Conservation (phyloP, 1,140 invertebrate species). For the Heliconius nattereri region DNA sequence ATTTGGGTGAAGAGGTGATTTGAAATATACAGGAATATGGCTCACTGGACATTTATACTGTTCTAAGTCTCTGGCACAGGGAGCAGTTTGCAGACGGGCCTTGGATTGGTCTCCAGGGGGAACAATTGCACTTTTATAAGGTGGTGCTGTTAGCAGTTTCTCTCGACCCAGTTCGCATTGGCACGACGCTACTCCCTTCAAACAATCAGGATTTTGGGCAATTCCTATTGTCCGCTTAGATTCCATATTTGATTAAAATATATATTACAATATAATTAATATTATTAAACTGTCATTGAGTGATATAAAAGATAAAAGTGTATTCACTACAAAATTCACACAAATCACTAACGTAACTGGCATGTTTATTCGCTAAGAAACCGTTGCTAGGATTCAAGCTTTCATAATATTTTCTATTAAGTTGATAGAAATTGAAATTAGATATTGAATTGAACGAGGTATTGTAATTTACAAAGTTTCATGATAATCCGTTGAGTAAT, state of each 20-base stretch:
- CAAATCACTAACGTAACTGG: slow-evolving; percentile 20
- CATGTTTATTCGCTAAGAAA: slow-evolving; percentile 46
- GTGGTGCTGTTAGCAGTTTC: slow-evolving; percentile 71
- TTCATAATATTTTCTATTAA: background rate
- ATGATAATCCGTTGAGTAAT: no score
- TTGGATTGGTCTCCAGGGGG: slow-evolving; percentile 50
- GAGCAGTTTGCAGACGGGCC: slow-evolving; percentile 62
- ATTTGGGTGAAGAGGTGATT: slow-evolving; percentile 63
- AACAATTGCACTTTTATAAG: slow-evolving; percentile 51
- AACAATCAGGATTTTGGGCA: slow-evolving; percentile 51
- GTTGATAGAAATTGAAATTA: background rate
- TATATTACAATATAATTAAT: background rate
- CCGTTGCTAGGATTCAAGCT: slow-evolving; percentile 52
- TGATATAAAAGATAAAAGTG: slow-evolving; percentile 6
- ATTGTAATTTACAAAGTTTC: no score
- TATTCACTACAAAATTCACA: slow-evolving; percentile 27
- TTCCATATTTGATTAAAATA: slow-evolving; percentile 45
- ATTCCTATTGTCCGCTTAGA: slow-evolving; percentile 50
- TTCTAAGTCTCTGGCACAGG: slow-evolving; percentile 59
- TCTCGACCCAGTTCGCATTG: slow-evolving; percentile 74
- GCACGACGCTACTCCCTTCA: slow-evolving; percentile 57
- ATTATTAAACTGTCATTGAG: background rate
- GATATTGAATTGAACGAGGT: no score
- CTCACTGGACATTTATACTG: slow-evolving; percentile 68
- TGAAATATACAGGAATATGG: slow-evolving; percentile 68